These are phyloP conservation scores for Bimastos eiseni DNA, from an alignment of 2,888 invertebrate species.

Conservation along the genomic window DNA sequence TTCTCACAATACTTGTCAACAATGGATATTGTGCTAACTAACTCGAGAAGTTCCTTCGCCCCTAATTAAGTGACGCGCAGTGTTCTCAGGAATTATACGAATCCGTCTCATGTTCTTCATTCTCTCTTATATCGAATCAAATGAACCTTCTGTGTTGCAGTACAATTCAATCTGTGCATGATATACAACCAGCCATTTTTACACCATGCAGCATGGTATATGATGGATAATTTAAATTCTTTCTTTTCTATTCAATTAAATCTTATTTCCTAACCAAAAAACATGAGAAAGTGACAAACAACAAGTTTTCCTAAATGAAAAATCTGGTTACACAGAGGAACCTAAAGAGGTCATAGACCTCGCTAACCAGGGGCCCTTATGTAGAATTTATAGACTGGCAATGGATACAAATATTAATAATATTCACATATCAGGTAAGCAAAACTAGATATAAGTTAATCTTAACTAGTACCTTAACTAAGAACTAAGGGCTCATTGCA, in stretches of 20 bases:
- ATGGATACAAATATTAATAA: too few relatives aligned
- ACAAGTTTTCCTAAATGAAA: too few relatives aligned
- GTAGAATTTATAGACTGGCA: too few relatives aligned
- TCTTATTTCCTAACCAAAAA: too few relatives aligned
- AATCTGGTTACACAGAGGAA: too few relatives aligned
- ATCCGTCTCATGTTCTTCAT: neutral
- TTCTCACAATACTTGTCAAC: neutral
- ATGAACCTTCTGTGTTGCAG: neutral
- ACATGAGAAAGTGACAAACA: neutral
- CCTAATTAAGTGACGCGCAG: neutral
- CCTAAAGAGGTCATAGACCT: too few relatives aligned
- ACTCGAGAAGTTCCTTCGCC: neutral
- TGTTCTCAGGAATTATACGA: neutral
- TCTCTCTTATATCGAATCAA: neutral
- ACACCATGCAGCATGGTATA: neutral
- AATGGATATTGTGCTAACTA: neutral
- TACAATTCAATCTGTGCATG: neutral
- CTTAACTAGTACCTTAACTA: too few relatives aligned
- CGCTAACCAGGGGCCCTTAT: too few relatives aligned
- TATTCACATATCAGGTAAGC: too few relatives aligned
- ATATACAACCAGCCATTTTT: neutral
- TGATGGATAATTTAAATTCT: neutral
- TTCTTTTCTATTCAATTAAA: too few relatives aligned
- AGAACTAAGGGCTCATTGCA: too few relatives aligned
- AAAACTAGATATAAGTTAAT: too few relatives aligned